Conservation (phyloP, 2,113 vertebrate genomes). For the Pomatostomus ruficeps region DNA sequence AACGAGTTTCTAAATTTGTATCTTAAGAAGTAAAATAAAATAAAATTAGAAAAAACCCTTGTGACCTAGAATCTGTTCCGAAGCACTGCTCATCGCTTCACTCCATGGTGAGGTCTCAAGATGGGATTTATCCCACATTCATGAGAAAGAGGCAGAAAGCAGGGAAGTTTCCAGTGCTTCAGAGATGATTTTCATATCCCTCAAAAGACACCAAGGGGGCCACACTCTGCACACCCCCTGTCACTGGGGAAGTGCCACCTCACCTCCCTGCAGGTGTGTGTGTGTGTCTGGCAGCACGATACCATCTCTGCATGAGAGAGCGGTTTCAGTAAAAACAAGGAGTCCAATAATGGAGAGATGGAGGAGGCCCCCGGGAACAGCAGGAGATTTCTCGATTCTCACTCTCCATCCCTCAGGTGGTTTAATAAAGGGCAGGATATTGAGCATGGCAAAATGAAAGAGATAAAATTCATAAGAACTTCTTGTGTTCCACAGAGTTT, state of each 20-base stretch:
- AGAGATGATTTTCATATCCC: not conserved
- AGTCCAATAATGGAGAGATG: not conserved
- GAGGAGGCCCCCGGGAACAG: not conserved
- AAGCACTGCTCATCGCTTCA: not conserved
- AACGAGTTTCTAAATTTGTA: constrained; percentile 59
- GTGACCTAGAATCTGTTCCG: constrained; percentile 12
- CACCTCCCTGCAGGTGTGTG: rapidly evolving
- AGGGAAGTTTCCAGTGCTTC: not conserved
- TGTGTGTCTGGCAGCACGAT: not conserved
- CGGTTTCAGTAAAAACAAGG: not conserved
- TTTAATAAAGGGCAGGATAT: constrained; percentile 53
- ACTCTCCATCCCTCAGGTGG: not conserved
- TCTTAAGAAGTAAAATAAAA: constrained; percentile 17
- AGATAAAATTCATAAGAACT: not conserved
- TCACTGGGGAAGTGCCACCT: not conserved
- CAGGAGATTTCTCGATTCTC: not conserved
- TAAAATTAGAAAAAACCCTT: not conserved
- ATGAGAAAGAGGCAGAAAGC: not conserved
- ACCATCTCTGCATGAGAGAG: not conserved
- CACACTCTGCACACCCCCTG: rapidly evolving
- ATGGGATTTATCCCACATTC: not conserved
- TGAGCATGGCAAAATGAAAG: not conserved
- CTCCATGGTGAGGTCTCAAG: rapidly evolving
- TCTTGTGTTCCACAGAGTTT: not conserved
- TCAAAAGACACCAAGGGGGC: no score